These are phyloP conservation scores for Anthopleura xanthogrammica DNA, from an alignment of 92 coral and sea anemone species.

Conservation along the genomic window DNA sequence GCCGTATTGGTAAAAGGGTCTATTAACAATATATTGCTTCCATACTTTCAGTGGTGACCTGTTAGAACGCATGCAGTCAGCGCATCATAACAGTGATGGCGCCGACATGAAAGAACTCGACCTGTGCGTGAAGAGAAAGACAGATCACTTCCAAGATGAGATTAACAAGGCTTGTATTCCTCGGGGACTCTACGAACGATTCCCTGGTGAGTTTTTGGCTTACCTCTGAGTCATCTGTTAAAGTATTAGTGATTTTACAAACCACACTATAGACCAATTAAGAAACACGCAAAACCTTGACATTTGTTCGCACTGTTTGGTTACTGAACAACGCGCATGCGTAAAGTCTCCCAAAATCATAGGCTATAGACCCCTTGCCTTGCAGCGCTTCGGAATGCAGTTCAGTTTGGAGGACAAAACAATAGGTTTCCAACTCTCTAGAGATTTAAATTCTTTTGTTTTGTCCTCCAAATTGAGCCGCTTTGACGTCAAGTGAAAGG, in stretches of 20 bases:
- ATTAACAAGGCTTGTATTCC: constrained; percentile 94
- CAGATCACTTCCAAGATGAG: constrained; percentile 85
- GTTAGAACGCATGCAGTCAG: constrained; percentile 65
- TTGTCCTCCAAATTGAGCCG: too few species aligned
- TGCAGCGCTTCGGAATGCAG: too few species aligned
- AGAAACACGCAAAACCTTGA: too few species aligned
- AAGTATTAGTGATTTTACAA: background rate
- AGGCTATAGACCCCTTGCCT: too few species aligned
- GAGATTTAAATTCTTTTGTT: too few species aligned
- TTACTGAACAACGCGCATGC: too few species aligned
- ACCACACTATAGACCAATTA: too few species aligned
- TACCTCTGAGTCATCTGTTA: background rate
- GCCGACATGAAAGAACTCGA: constrained; percentile 93
- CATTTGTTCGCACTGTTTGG: too few species aligned
- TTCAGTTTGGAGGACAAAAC: too few species aligned
- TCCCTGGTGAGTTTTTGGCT: constrained; percentile 42
- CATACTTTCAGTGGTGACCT: constrained; percentile 38
- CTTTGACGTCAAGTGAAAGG: too few species aligned
- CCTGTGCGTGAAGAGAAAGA: constrained; percentile 83
- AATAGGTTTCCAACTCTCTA: too few species aligned
- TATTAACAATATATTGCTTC: background rate
- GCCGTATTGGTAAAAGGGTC: background rate
- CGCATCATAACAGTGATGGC: constrained; percentile 85
- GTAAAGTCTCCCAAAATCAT: too few species aligned
- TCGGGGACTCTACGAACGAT: constrained; percentile 72